Evolutionary conservation across 2,888 invertebrate genomes (phyloP), one percentile per base, ranked within the genome.

Genomic region (Eudemis profundana): DNA sequence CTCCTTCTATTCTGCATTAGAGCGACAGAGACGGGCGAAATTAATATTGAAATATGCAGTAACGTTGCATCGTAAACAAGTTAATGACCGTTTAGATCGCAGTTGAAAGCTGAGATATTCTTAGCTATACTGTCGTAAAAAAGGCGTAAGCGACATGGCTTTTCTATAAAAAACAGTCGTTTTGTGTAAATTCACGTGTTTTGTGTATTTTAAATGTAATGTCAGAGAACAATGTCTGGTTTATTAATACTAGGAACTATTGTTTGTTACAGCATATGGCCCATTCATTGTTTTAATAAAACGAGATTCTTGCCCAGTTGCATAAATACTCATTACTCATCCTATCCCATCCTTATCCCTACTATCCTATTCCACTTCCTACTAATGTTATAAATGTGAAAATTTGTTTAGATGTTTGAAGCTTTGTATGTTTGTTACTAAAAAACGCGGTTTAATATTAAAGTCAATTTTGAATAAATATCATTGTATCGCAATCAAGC

Each of bases 1-100:
- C 56, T 53, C 54, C 27, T 23, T 54, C 23, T 3, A 4, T 3
- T 14, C 17, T 8, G 17, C 17, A 2, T 29, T 17, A 27, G 56
- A 56, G 54, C 0, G 3, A 29, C 29, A 17, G 42, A 19, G 56
- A 56, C 17, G 4, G 33, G 8, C 2, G 17, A 54, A 10, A 8
- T 17, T 29, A 3, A 27, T 56, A 44, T 56, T 56, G 56, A 56
- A 56, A 44, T 44, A 44, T 17, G 42, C 56, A 29, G 56, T 56
- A 56, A 44, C 33, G 42, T n/a, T 40, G 47, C 33, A 44, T 50
- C 51, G 44, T 64, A 46, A 59, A 50, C 27, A 38, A 38, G 42
- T 64, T 59, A 59, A 59, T 44, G 36, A 51, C 33, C 51, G 49
- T 59, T 63, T 64, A 64, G 21, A 64, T 57, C 57, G 51, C 36